A percentile compares a stretch with the other conserved stretches of the same genome.
Evolutionary conservation across 2,888 invertebrate genomes (phyloP).

Genomic region (Melanostoma mellinum): DNA sequence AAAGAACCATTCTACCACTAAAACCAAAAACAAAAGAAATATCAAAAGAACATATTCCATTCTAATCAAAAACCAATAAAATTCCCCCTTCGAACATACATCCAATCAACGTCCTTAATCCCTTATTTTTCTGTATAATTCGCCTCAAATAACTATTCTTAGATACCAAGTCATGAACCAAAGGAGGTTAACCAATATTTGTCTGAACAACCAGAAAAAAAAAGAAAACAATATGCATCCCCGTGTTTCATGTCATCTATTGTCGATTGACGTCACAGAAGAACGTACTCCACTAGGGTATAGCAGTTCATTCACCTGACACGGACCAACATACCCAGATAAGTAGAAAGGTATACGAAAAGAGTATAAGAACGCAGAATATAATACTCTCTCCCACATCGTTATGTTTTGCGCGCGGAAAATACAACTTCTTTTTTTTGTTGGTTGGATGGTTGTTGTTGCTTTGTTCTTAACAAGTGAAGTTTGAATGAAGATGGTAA

Average conservation of each 20-base stretch:
- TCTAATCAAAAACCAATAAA: conserved; percentile 45
- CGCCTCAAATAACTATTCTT: conserved; percentile 12
- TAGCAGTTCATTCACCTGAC: conserved; percentile 64
- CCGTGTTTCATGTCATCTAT: conserved; percentile 38
- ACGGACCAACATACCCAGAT: background rate
- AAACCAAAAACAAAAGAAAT: too few species aligned
- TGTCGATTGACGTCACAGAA: conserved; percentile 69
- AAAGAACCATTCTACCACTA: background rate
- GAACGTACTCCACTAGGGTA: conserved; percentile 41
- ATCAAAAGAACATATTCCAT: background rate
- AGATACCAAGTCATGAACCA: background rate
- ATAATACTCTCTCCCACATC: conserved; percentile 21
- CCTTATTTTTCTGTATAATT: conserved; percentile 18
- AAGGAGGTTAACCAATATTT: conserved; percentile 39
- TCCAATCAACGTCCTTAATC: conserved; percentile 48
- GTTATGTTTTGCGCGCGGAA: conserved; percentile 17
- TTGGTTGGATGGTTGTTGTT: conserved; percentile 6
- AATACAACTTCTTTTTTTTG: conserved; percentile 8
- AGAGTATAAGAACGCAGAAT: conserved; percentile 24
- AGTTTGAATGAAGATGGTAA: background rate
- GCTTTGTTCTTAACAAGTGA: conserved; percentile 2
- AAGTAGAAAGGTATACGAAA: background rate
- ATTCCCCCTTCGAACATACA: conserved; percentile 22
- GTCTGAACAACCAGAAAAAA: background rate
- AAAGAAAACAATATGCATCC: conserved; percentile 35